phyloP scores from a whole-genome alignment of 2,888 invertebrate species.

The Mythimna loreyi region DNA sequence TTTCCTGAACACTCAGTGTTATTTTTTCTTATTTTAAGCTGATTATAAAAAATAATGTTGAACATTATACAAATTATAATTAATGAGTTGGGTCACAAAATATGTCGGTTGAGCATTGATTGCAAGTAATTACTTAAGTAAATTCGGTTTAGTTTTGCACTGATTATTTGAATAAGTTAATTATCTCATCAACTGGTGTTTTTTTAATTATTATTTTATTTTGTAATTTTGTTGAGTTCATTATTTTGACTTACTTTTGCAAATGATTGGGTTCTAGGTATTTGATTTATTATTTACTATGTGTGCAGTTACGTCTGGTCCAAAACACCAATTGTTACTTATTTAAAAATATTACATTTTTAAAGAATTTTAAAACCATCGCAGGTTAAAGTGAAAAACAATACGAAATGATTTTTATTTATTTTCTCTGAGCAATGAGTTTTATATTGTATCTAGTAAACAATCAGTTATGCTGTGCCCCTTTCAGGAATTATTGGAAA shows the following conservation, averaged over 20 bases:
- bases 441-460: too few relatives aligned
- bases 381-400: too few relatives aligned
- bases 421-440: too few relatives aligned
- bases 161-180: conserved; percentile 43
- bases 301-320: too few relatives aligned
- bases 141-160: conserved; percentile 13
- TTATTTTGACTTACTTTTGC: neutral
- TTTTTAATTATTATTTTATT: conserved; percentile 1
- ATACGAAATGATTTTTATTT: too few relatives aligned
- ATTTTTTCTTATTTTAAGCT: conserved; percentile 4
- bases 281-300: neutral
- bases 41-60: conserved; percentile 12
- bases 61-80: conserved; percentile 12
- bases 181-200: conserved; percentile 9
- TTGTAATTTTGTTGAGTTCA: conserved; percentile 8
- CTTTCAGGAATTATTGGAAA: too few relatives aligned
- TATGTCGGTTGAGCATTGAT: conserved; percentile 5
- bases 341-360: too few relatives aligned
- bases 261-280: neutral
- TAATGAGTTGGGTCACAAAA: conserved; percentile 11
- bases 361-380: too few relatives aligned
- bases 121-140: conserved; percentile 9
- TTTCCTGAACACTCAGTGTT: too few relatives aligned
- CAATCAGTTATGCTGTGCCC: too few relatives aligned
- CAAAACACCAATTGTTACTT: too few relatives aligned